Conservation (phyloP, 1,140 invertebrate genomes). For the Hormaphis cornu region DNA sequence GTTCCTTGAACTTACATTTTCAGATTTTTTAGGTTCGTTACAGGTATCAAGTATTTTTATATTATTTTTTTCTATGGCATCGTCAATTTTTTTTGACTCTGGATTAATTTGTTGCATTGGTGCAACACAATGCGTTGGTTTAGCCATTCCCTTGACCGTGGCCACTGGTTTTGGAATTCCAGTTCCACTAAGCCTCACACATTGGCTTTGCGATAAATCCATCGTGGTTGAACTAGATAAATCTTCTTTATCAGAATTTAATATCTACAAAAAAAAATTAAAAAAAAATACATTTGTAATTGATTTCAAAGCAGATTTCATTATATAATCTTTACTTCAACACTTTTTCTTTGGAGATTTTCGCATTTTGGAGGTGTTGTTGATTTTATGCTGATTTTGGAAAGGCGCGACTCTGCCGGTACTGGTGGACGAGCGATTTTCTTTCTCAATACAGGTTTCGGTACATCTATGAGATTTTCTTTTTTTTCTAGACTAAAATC, state of each 20-base stretch:
- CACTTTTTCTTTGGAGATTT: conserved; percentile 23
- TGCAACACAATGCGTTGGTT: conserved; percentile 44
- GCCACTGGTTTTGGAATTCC: conserved; percentile 83
- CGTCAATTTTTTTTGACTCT: conserved; percentile 17
- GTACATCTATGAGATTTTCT: conserved; percentile 1
- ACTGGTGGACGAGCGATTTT: conserved; percentile 18
- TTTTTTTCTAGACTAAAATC: neutral
- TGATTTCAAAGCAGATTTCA: neutral
- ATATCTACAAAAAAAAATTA: neutral
- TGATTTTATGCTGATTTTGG: conserved; percentile 24
- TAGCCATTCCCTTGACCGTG: conserved; percentile 75
- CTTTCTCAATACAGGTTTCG: conserved; percentile 20
- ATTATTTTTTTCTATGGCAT: neutral
- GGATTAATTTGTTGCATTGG: conserved; percentile 36
- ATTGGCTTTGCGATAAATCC: conserved; percentile 23
- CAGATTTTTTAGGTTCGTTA: neutral
- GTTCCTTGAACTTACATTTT: neutral
- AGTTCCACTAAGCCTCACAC: conserved; percentile 44
- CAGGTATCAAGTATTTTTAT: neutral
- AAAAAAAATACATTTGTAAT: too few species aligned
- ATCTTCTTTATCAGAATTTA: conserved; percentile 23
- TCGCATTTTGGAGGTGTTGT: conserved; percentile 11
- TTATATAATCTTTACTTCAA: conserved; percentile 2
- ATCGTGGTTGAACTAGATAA: conserved; percentile 1
- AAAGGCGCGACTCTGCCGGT: conserved; percentile 5